Conservation (phyloP, 2,888 invertebrate species). For the Drosophila setosimentum region DNA sequence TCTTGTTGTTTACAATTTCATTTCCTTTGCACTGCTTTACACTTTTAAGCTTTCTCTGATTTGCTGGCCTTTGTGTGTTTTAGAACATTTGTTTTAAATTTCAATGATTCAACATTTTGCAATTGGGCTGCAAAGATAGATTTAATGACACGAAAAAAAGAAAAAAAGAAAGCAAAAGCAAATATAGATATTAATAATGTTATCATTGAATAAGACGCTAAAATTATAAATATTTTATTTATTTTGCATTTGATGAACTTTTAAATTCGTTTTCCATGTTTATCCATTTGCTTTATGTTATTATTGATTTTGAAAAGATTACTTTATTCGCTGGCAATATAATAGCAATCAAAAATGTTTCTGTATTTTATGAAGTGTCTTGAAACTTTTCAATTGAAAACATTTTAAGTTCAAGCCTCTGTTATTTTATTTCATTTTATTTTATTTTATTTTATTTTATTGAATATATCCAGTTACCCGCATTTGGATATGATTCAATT, state of each 20-base stretch:
- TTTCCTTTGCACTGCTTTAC: conserved; percentile 52
- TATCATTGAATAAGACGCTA: not conserved
- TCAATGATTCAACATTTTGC: conserved; percentile 61
- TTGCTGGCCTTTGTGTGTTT: conserved; percentile 38
- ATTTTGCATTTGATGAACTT: not conserved
- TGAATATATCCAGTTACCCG: not conserved
- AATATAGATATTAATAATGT: conserved; percentile 18
- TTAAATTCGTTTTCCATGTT: not conserved
- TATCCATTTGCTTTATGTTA: not conserved
- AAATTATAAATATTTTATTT: not conserved
- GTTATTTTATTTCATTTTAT: not conserved
- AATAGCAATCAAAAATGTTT: not conserved
- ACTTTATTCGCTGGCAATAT: not conserved
- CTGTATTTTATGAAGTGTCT: not conserved
- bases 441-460: not conserved
- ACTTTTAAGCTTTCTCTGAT: conserved; percentile 39
- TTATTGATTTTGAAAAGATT: not conserved
- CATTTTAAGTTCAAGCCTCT: not conserved
- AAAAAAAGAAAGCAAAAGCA: conserved; percentile 8
- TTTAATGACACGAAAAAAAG: not conserved
- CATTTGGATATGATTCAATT: not conserved
- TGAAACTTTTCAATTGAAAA: not conserved
- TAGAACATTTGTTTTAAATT: conserved; percentile 57
- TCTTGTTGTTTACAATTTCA: conserved; percentile 58
- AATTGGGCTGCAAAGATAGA: conserved; percentile 55